Evolutionary conservation across 2,888 invertebrate species (phyloP), one percentile per base, ranked within the genome.

Genomic region (Tinea pellionella): DNA sequence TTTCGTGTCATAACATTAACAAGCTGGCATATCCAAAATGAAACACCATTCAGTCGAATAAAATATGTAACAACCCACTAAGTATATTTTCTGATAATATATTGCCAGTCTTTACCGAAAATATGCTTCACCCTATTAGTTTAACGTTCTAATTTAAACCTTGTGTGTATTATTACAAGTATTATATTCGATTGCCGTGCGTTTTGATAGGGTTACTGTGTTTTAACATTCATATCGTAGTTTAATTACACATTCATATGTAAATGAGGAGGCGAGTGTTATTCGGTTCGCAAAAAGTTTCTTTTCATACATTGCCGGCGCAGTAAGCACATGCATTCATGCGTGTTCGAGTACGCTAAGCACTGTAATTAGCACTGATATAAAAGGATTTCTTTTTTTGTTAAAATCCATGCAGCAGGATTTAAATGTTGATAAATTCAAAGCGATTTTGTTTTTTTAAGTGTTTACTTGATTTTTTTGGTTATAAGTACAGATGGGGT

Each of bases 211-310:
- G 73, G 72, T 69, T 69, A 69, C 69, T 71, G 69, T 75, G 73
- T 78, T 77, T 77, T 75, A 71, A 72, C 73, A 80, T 80, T 80
- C 78, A 77, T 75, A 72, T 67, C 76, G 77, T 74, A 77, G 75
- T 81, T 83, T 86, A 86, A 86, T 86, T 85, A 86, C 78, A 81
- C 77, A 86, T 86, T 86, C 84, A 85, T 81, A 87, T 86, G 85
- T 75, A 84, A 86, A 87, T 87, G 68, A 75, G 73, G 72, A 71
- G 73, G 73, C 73, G 76, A 78, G 77, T 73, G 77, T 76, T 60
- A 60, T 51, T 60, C 37, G 51, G 15, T 53, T 47, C 74, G 77
- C 75, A 82, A 83, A 80, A 80, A 84, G 80, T 80, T 77, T 74
- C 78, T 69, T 74, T 62, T 62, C 61, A 61, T 62, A 59, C 62